Percentiles rank a stretch among this genome's conserved stretches.
phyloP scores from a whole-genome alignment of 37 sponge, comb jelly and placozoan species.

The Theonella swinhoei region DNA sequence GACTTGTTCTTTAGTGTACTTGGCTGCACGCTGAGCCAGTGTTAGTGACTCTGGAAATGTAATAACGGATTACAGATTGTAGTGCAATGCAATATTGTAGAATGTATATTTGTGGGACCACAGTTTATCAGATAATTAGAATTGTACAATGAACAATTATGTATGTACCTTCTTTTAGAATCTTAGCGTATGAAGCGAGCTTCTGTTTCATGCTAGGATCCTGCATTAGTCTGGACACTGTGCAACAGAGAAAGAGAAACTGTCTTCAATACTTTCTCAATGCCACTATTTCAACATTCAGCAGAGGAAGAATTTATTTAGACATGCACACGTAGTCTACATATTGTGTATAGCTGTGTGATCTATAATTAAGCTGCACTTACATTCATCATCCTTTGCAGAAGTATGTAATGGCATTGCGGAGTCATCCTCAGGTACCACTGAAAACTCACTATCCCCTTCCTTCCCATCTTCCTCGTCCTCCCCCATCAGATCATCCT shows the following conservation, averaged over 20 bases:
- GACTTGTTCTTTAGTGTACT: slow-evolving; percentile 26
- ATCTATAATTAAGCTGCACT: no score
- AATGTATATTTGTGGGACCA: not conserved
- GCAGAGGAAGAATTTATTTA: no score
- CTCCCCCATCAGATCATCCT: slow-evolving; percentile 17
- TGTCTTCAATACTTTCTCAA: no score
- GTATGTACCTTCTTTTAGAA: no score
- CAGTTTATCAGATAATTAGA: no score
- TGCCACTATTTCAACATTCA: no score
- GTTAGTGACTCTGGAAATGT: no score
- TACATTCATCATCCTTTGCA: not conserved
- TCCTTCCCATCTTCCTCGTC: slow-evolving; percentile 29
- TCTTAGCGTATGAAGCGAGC: not conserved
- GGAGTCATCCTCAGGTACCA: not conserved
- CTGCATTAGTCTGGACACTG: slow-evolving; percentile 5
- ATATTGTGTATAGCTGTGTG: no score
- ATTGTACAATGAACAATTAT: no score
- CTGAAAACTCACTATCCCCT: not conserved
- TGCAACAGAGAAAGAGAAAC: no score
- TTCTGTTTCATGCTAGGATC: slow-evolving; percentile 11
- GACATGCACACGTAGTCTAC: no score
- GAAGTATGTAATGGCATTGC: not conserved
- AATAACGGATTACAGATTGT: not conserved
- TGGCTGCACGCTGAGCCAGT: no score
- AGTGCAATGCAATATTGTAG: not conserved